Evolutionary conservation across 2,113 vertebrate genomes (phyloP).

Genomic region (Rafetus swinhoei): DNA sequence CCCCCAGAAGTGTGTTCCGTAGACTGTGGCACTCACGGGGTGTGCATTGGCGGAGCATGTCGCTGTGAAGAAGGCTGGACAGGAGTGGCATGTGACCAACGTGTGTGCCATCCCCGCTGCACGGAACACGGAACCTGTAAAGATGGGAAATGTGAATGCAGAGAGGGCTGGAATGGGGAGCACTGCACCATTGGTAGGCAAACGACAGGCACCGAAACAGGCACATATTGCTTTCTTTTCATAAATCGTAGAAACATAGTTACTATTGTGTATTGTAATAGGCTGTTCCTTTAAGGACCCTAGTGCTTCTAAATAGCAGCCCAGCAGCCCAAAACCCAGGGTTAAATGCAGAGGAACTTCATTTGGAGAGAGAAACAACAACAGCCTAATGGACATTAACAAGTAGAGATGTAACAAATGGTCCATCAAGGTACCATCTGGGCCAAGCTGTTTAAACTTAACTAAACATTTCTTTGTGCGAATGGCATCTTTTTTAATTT

Average conservation of each 20-base stretch:
- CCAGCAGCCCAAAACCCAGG: constrained; percentile 39
- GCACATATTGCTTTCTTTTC: constrained; percentile 90
- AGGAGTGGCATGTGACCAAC: constrained; percentile 94
- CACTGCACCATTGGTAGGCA: constrained; percentile 99
- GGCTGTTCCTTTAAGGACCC: constrained; percentile 83
- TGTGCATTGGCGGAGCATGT: constrained; percentile 95
- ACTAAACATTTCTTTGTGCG: constrained; percentile 39
- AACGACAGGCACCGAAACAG: constrained; percentile 88
- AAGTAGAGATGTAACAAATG: constrained; percentile 39
- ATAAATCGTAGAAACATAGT: constrained; percentile 88
- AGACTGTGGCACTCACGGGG: constrained; percentile 97
- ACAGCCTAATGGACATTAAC: not conserved
- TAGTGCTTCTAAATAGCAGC: constrained; percentile 34
- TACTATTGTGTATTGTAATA: constrained; percentile 76
- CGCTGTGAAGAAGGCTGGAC: constrained; percentile 99
- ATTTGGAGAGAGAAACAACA: not conserved
- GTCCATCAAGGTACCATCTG: rapidly evolving
- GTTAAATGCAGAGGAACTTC: not conserved
- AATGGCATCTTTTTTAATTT: constrained; percentile 17
- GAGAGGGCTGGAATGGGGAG: constrained; percentile 99
- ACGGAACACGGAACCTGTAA: constrained; percentile 99
- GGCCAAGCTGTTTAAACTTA: constrained; percentile 39
- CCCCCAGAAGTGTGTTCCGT: constrained; percentile 95
- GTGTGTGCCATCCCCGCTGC: constrained; percentile 97
- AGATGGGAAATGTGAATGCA: constrained; percentile 99